Conservation (phyloP, 2,888 invertebrate species). For the Eupithecia insigniata region DNA sequence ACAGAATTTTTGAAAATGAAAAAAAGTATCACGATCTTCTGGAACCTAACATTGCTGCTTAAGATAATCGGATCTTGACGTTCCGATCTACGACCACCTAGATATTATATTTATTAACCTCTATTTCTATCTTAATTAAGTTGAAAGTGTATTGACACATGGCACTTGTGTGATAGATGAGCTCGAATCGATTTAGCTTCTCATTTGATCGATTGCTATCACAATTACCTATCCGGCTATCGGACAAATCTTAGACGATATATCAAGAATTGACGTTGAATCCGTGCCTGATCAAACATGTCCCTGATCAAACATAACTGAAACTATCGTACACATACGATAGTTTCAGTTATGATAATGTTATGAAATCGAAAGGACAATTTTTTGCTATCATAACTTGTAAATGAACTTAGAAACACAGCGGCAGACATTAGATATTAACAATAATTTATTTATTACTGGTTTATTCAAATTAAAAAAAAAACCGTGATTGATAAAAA, state of each 20-base stretch:
- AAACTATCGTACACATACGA: neutral
- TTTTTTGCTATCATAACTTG: neutral
- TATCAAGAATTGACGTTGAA: neutral
- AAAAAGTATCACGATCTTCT: no score
- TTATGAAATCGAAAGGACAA: neutral
- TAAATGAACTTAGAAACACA: neutral
- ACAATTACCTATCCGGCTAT: slow-evolving; percentile 21
- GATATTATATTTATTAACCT: neutral
- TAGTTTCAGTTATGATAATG: neutral
- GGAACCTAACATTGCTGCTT: neutral
- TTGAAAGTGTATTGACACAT: slow-evolving; percentile 10
- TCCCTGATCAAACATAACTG: neutral
- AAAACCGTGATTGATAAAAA: neutral
- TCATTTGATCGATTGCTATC: slow-evolving; percentile 24
- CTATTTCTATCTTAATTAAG: slow-evolving; percentile 2
- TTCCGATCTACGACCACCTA: no score
- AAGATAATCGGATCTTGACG: neutral
- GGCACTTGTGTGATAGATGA: slow-evolving; percentile 21
- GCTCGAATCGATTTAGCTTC: slow-evolving; percentile 21
- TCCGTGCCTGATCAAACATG: neutral
- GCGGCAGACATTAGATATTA: neutral
- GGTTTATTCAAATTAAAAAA: neutral
- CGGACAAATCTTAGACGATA: slow-evolving; percentile 14
- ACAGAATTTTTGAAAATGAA: no score
- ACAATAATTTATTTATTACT: neutral